phyloP scores from a whole-genome alignment of 2,113 vertebrate genomes.

The Xiphophorus hellerii region DNA sequence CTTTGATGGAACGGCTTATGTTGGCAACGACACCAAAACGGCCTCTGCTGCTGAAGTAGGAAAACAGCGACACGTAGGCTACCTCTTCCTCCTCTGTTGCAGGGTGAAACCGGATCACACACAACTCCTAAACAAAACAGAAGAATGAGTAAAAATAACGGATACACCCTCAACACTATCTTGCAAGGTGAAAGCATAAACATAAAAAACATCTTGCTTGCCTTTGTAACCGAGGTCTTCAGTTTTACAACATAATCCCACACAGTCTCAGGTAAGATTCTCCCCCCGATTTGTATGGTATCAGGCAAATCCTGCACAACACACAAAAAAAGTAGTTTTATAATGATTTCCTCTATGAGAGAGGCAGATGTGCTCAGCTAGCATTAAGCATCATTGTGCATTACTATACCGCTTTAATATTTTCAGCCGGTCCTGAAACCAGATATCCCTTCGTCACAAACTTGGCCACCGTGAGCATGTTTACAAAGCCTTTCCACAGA shows the following conservation, averaged over 20 bases:
- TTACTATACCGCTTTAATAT: conserved; percentile 87
- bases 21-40: conserved; percentile 97
- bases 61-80: conserved; percentile 97
- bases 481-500: conserved; percentile 97
- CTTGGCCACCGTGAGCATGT: conserved; percentile 96
- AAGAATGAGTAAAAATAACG: not conserved
- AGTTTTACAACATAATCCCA: conserved; percentile 98
- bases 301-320: conserved; percentile 92
- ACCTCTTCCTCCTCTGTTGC: conserved; percentile 97
- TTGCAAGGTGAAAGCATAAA: not conserved
- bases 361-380: not conserved
- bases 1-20: conserved; percentile 91
- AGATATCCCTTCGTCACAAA: conserved; percentile 96
- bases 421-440: conserved; percentile 91
- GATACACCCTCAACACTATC: not conserved
- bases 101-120: conserved; percentile 95
- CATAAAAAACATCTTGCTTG: conserved; percentile 56
- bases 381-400: conserved; percentile 1
- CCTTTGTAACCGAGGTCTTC: conserved; percentile 94
- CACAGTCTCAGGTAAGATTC: conserved; percentile 94
- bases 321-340: conserved; percentile 38
- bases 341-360: not conserved
- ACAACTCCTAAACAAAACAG: conserved; percentile 86
- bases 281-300: conserved; percentile 94
- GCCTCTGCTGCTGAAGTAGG: conserved; percentile 97